These are phyloP conservation scores for Cebus imitator DNA, from an alignment of 2,113 vertebrate species.

Conservation along the genomic window DNA sequence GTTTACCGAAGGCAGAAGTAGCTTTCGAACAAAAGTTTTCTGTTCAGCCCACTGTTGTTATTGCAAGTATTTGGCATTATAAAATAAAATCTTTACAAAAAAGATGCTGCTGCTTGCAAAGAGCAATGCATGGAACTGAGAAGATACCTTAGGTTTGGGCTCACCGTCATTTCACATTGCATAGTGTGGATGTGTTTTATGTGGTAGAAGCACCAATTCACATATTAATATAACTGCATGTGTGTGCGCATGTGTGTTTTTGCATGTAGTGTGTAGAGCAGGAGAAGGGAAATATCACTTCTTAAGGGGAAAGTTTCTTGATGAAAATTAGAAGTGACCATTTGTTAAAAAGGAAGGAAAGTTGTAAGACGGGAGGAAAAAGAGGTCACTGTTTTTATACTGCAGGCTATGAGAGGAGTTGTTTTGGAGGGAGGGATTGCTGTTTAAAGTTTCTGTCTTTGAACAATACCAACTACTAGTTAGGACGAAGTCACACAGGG, in stretches of 20 bases:
- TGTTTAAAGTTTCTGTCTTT: neutral
- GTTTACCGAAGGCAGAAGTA: neutral
- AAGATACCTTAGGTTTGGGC: rapidly evolving
- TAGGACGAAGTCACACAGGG: neutral
- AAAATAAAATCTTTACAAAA: neutral
- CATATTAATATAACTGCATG: neutral
- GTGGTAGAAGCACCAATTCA: neutral
- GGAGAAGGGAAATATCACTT: neutral
- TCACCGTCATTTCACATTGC: neutral
- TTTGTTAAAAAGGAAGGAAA: neutral
- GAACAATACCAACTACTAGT: rapidly evolving
- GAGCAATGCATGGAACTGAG: neutral
- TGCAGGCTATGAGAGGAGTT: too few relatives aligned
- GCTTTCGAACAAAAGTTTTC: neutral
- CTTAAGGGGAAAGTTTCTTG: neutral
- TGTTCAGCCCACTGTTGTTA: neutral
- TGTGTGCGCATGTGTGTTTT: neutral
- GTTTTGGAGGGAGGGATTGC: neutral
- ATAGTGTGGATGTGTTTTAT: neutral
- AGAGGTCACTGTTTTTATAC: rapidly evolving
- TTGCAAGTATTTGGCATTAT: neutral
- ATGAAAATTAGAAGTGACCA: conserved; percentile 2
- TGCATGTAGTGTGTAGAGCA: neutral
- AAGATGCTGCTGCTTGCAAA: neutral
- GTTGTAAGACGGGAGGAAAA: neutral